phyloP scores from a whole-genome alignment of 2,888 invertebrate genomes.

The Xiphydria camelus region DNA sequence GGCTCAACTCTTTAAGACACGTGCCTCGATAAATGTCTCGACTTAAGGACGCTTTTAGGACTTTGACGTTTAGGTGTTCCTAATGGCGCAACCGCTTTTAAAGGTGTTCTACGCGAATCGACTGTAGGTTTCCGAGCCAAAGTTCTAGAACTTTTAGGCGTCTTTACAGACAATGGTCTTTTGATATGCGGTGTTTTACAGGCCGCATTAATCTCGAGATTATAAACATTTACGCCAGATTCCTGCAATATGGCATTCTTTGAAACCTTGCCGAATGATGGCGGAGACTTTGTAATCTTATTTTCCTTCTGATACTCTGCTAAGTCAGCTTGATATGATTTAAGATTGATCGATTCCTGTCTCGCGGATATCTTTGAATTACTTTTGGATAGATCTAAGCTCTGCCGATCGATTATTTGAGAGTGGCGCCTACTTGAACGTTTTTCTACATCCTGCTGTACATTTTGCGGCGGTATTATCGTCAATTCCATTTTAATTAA shows the following conservation, averaged over 20 bases:
- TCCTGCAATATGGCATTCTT: slow-evolving; percentile 22
- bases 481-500: slow-evolving; percentile 33
- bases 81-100: slow-evolving; percentile 57
- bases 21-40: slow-evolving; percentile 37
- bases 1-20: slow-evolving; percentile 14
- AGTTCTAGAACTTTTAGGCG: slow-evolving; percentile 62
- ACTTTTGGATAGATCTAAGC: slow-evolving; percentile 1
- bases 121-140: slow-evolving; percentile 58
- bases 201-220: slow-evolving; percentile 37
- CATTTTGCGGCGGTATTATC: slow-evolving; percentile 19
- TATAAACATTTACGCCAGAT: slow-evolving; percentile 29
- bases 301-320: slow-evolving; percentile 17
- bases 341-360: too few relatives aligned
- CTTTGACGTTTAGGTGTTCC: slow-evolving; percentile 48
- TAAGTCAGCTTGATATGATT: slow-evolving; percentile 2
- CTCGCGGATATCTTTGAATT: background rate
- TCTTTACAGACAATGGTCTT: slow-evolving; percentile 62
- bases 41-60: slow-evolving; percentile 44
- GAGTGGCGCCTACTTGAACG: slow-evolving; percentile 18
- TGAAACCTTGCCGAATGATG: slow-evolving; percentile 9
- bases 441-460: slow-evolving; percentile 20
- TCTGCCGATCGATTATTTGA: slow-evolving; percentile 17
- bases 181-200: slow-evolving; percentile 64
- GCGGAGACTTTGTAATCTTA: slow-evolving; percentile 15
- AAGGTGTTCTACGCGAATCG: slow-evolving; percentile 64